phyloP scores from a whole-genome alignment of 2,113 vertebrate species.

The Paedocypris sp. region DNA sequence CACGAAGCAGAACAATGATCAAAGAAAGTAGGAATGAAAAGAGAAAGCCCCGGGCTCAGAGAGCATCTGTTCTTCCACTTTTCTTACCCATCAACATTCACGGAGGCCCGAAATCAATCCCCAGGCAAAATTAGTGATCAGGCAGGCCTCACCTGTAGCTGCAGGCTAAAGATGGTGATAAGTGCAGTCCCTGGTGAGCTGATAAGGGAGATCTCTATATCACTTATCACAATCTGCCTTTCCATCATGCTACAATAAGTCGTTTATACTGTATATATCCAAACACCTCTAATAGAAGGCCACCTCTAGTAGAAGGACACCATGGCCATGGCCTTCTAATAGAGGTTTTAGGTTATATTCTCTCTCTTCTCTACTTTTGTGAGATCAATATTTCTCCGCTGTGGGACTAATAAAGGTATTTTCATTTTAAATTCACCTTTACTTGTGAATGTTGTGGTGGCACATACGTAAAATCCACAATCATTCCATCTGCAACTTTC shows the following conservation, averaged over 20 bases:
- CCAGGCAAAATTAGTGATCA: slow-evolving; percentile 36
- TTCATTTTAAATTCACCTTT: too few relatives aligned
- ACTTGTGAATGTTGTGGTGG: too few relatives aligned
- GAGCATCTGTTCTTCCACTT: slow-evolving; percentile 28
- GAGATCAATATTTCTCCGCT: too few relatives aligned
- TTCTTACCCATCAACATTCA: slow-evolving; percentile 14
- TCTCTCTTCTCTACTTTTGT: too few relatives aligned
- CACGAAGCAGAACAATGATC: slow-evolving; percentile 30
- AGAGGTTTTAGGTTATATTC: too few relatives aligned
- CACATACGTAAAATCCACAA: too few relatives aligned
- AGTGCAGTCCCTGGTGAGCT: slow-evolving; percentile 21
- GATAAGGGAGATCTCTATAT: slow-evolving; percentile 16
- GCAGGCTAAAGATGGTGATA: slow-evolving; percentile 21
- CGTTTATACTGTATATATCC: too few relatives aligned
- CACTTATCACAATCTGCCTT: slow-evolving; percentile 30
- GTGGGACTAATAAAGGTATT: too few relatives aligned
- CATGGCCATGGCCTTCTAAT: too few relatives aligned
- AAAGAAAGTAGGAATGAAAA: slow-evolving; percentile 1
- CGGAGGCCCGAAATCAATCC: slow-evolving; percentile 25
- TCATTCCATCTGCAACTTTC: too few relatives aligned
- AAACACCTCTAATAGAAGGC: too few relatives aligned
- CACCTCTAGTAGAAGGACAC: too few relatives aligned
- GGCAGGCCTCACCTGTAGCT: slow-evolving; percentile 23
- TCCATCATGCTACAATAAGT: slow-evolving; percentile 12
- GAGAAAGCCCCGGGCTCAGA: slow-evolving; percentile 20